Conservation (phyloP, 2,888 invertebrate species). For the Sphecodes monilicornis region DNA sequence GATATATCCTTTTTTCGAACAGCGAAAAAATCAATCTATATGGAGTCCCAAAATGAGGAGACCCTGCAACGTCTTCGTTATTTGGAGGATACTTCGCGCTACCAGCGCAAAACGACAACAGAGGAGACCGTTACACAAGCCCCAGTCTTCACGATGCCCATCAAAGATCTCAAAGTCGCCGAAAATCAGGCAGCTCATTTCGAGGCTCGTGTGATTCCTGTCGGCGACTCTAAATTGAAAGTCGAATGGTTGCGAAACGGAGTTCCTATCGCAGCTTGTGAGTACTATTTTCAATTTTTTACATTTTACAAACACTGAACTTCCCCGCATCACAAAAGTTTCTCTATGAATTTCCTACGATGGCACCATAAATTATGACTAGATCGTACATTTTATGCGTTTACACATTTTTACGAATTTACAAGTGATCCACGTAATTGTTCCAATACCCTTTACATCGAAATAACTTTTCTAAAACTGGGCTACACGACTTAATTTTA, state of each 20-base stretch:
- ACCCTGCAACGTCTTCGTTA: slow-evolving; percentile 92
- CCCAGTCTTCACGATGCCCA: slow-evolving; percentile 96
- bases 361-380: neutral
- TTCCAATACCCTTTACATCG: too few species aligned
- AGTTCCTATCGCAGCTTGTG: slow-evolving; percentile 94
- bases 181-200: slow-evolving; percentile 98
- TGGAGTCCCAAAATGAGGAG: slow-evolving; percentile 95
- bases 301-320: too few species aligned
- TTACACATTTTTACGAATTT: too few species aligned
- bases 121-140: slow-evolving; percentile 94
- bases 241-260: slow-evolving; percentile 98
- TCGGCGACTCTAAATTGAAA: slow-evolving; percentile 95
- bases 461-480: too few species aligned
- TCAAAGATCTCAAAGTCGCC: slow-evolving; percentile 93
- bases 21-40: slow-evolving; percentile 92
- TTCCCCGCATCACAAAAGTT: neutral
- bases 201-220: slow-evolving; percentile 96
- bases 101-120: slow-evolving; percentile 90
- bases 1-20: slow-evolving; percentile 35
- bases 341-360: too few species aligned
- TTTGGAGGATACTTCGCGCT: slow-evolving; percentile 92
- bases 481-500: too few species aligned
- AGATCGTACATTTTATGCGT: neutral
- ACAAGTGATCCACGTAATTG: too few species aligned
- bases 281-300: slow-evolving; percentile 77